Evolutionary conservation across 2,888 invertebrate species (phyloP).

Genomic region (Ptychoptera contaminata): DNA sequence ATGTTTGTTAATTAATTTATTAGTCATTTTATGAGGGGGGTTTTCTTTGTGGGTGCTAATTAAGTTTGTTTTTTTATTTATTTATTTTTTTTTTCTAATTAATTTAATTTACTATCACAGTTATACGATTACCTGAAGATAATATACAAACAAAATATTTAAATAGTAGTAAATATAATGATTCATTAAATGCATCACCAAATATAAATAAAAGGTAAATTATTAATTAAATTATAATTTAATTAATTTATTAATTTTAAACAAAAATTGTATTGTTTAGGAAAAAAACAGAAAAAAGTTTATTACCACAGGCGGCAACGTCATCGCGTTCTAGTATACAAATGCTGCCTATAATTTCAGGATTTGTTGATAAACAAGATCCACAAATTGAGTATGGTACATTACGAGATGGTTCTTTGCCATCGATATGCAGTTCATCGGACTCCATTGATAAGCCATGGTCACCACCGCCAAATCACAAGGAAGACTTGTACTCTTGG

Average conservation of each 20-base stretch:
- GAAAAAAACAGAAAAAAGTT: neutral
- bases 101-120: conserved; percentile 2
- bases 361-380: conserved; percentile 28
- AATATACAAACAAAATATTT: neutral
- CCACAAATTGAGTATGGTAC: conserved; percentile 50
- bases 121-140: conserved; percentile 8
- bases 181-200: conserved; percentile 7
- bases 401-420: conserved; percentile 58
- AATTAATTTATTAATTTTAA: too few relatives aligned
- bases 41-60: neutral
- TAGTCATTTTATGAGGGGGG: neutral
- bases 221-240: neutral
- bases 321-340: conserved; percentile 32
- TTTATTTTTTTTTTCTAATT: neutral
- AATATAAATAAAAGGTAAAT: conserved; percentile 3
- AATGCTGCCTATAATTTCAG: conserved; percentile 31
- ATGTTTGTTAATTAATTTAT: neutral
- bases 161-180: conserved; percentile 4
- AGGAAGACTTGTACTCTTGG: conserved; percentile 90
- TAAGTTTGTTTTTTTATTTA: neutral
- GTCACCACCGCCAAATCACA: conserved; percentile 33
- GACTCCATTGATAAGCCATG: conserved; percentile 29
- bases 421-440: conserved; percentile 38
- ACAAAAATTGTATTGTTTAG: too few relatives aligned
- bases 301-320: conserved; percentile 23